Base-by-base conservation (phyloP, 1,140 invertebrate genomes). In the Aleiodes sp. region DNA sequence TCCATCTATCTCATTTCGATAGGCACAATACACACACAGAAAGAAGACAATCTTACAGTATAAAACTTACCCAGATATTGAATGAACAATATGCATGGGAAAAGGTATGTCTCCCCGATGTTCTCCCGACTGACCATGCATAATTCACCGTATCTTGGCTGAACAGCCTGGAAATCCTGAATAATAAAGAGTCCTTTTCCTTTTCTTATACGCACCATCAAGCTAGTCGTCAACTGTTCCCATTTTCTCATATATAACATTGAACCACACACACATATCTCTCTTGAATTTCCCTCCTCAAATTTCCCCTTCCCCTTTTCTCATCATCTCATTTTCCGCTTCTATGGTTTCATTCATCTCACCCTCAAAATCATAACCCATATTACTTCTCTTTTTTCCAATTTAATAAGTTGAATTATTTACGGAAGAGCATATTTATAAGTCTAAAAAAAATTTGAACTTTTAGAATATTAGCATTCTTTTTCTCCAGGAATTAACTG, bases 131-230 rank as follows among this genome's bases (percentile, higher is more conserved):
- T 77, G 71, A 75, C 72, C 75, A 78, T 73, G 74, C 72, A 75
- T 75, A 75, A 75, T 75, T 75, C 72, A 75, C 74, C 72, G 68
- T 75, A 75, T 75, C 74, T 73, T 70, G 29, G 68, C 68, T 70
- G 69, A 73, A 73, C 78, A 79, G 76, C 66, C 76, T 77, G 72
- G 12, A 77, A 81, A 81, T 81, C 75, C 76, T 78, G 77, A 80
- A 81, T 81, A 80, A 80, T 79, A 78, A 77, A 66, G 46, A 65
- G 33, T 39, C 16, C 46, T 33, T 57, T 66, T 66, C 31, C 12
- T 24, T 56, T 56, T 43, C n/a, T n/a, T n/a, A n/a, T n/a, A n/a
- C n/a, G n/a, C n/a, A n/a, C n/a, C n/a, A n/a, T 14, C 29, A 21
- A 70, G 41, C 69, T 56, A 68, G 7, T 60, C 57, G 28, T 65